Base-by-base conservation (phyloP, 2,797 vertebrate species). In the Phataginus tricuspis region DNA sequence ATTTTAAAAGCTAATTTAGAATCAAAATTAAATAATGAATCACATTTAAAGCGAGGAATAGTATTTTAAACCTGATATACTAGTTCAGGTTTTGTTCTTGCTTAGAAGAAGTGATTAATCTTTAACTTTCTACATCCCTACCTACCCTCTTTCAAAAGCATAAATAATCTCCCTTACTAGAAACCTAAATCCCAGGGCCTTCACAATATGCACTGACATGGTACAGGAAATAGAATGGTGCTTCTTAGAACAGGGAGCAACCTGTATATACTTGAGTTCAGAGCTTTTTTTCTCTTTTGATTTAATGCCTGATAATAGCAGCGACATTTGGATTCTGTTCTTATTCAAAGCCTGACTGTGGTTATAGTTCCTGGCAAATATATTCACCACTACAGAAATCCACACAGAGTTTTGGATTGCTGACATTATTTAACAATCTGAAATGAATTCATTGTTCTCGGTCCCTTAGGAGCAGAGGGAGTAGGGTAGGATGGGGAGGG, bases 1-100 rank as follows among this genome's bases (percentile, higher is more conserved):
- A 84, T 96, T 94, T 92, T 92, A 51, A 75, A 97, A 74, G n/a
- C 49, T 89, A 85, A 94, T 90, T 92, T 94, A 95, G 51, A 49
- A 84, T 92, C 29, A 94, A 90, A 97, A 94, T 78, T 92, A 94
- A 45, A 45, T 45, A 8, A 45, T 45, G 51, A 49, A 84, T 92
- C 29, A 94, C 86, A 97, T 94, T 78, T 92, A 94, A 97, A 93
- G 15, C 57, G 66, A 92, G 21, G 66, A 88, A 49, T 83, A 45
- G 42, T 10, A 45, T 45, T 45, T 45, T 45, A 45, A 45, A 45
- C 42, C 42, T 94, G 74, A 91, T 45, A 90, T 21, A 96, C 86
- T 88, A 77, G 49, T 69, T 53, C 80, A 88, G 34, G 42, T 42
- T 97, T 97, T 96, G 31, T 78, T 93, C 18, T 15, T 89, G 49